Base-by-base conservation (phyloP, 2,888 invertebrate genomes). In the Holacanthella duospinosa region DNA sequence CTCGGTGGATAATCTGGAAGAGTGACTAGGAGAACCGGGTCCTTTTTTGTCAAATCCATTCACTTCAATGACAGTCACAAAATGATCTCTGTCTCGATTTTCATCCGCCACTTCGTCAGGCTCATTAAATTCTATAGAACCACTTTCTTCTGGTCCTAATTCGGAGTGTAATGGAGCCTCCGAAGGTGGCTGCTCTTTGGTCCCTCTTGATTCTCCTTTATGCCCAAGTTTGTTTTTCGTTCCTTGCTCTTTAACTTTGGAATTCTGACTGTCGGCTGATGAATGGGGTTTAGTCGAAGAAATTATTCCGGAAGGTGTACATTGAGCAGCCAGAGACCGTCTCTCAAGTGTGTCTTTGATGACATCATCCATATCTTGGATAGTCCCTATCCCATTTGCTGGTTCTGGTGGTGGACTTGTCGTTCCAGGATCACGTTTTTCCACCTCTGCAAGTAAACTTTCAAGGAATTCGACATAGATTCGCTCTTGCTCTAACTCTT, bases 381-480 rank as follows among this genome's bases (percentile, higher is more conserved):
- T 48, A 48, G 64, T 63, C 25, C 65, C 61, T 21, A 55, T 62
- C 57, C 67, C 59, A 54, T 64, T 64, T 9, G 19, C 4, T 21
- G 6, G 19, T 21, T 9, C 48, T 9, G 21, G 4, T n/a, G 48
- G 48, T 21, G 48, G 19, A n/a, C 4, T 4, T n/a, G 48, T 4
- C 4, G 48, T 21, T 9, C 16, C 21, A 16, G 12, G 4, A 9
- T 9, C 12, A 12, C 36, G 9, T n/a, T 9, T 4, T n/a, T n/a
- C 16, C 12, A 90, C 90, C 79, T 92, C 91, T 64, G 86, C 87
- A 62, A 93, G 78, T 70, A 92, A 79, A 68, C 88, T 84, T 76
- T 92, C 91, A 75, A 93, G 81, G 78, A 92, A 92, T 76, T 90
- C 89, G 16, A 92, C 91, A 76, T 92, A 92, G 75, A 90, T 87